Evolutionary conservation across 1,140 invertebrate species (phyloP).

Genomic region (Tribolium castaneum): DNA sequence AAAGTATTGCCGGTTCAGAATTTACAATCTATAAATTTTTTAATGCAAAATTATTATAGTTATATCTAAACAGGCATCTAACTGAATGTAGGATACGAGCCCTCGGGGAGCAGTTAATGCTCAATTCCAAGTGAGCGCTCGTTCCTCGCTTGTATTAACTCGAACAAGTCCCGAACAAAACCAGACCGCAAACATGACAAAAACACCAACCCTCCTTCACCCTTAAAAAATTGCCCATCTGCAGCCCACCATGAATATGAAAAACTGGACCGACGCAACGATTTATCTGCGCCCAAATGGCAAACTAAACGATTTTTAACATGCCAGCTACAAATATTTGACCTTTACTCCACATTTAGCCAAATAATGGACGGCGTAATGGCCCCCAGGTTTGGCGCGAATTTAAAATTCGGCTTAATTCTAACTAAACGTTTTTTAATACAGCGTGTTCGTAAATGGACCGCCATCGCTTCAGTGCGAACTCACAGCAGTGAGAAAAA

Average conservation of each 20-base stretch:
- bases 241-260: not conserved
- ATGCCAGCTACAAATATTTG: too few relatives aligned
- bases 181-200: slow-evolving; percentile 8
- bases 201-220: not conserved
- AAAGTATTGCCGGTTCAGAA: not conserved
- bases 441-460: too few relatives aligned
- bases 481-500: too few relatives aligned
- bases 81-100: not conserved
- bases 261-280: not conserved
- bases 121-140: not conserved
- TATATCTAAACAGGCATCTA: not conserved
- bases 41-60: not conserved
- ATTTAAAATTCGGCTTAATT: too few relatives aligned
- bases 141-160: not conserved
- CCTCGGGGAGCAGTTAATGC: slow-evolving; percentile 1
- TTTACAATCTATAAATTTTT: not conserved
- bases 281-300: not conserved
- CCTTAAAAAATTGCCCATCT: not conserved
- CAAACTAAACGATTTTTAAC: too few relatives aligned
- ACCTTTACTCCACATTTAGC: too few relatives aligned
- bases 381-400: too few relatives aligned
- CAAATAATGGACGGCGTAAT: too few relatives aligned
- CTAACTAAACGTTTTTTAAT: too few relatives aligned
- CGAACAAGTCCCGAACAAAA: slow-evolving; percentile 4
- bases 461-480: too few relatives aligned